These are phyloP conservation scores for Helicoverpa armigera DNA, from an alignment of 1,140 invertebrate species.

Conservation along the genomic window DNA sequence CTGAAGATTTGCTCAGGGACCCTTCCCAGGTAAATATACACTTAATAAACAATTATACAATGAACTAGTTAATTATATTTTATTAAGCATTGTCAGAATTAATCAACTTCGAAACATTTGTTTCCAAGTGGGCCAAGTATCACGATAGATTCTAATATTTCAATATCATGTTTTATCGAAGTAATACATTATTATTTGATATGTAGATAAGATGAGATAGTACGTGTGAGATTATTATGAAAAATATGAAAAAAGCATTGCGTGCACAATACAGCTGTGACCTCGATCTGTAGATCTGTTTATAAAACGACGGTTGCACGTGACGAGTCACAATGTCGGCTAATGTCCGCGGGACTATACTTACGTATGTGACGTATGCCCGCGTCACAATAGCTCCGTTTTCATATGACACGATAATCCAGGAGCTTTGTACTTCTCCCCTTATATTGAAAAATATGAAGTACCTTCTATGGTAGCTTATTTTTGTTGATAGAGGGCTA, in stretches of 20 bases:
- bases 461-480: too few species aligned
- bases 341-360: neutral
- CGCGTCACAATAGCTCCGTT: neutral
- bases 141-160: too few species aligned
- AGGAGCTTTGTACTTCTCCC: too few species aligned
- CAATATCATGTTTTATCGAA: too few species aligned
- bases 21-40: slow-evolving; percentile 87
- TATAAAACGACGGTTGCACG: slow-evolving; percentile 6
- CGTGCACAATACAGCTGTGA: neutral
- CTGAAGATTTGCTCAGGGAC: slow-evolving; percentile 96
- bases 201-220: slow-evolving; percentile 15
- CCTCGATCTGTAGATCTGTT: slow-evolving; percentile 12
- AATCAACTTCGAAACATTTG: too few species aligned
- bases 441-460: too few species aligned
- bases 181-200: neutral
- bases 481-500: too few species aligned
- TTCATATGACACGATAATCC: neutral
- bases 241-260: neutral
- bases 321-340: slow-evolving; percentile 11
- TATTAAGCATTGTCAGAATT: neutral
- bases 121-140: too few species aligned
- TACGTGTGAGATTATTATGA: neutral
- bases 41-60: too few species aligned
- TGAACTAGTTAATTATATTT: neutral
- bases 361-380: too few species aligned